Evolutionary conservation across 2,888 invertebrate species (phyloP).

Genomic region (Drosophila koepferae): DNA sequence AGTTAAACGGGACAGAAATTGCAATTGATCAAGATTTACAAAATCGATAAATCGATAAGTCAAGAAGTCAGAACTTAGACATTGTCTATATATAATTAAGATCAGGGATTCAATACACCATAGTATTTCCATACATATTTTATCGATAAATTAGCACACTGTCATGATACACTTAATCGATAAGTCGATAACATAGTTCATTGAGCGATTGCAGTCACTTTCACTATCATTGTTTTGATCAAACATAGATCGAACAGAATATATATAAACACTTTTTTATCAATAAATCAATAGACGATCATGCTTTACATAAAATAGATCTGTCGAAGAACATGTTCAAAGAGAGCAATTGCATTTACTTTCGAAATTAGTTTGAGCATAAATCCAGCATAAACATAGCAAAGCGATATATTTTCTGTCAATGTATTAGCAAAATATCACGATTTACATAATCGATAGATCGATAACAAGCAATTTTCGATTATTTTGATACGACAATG

Average conservation of each 20-base stretch:
- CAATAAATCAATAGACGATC: background rate
- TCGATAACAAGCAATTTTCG: conserved; percentile 12
- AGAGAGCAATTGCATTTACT: conserved; percentile 54
- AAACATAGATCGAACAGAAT: background rate
- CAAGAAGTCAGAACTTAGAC: conserved; percentile 40
- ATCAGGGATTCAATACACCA: conserved; percentile 3
- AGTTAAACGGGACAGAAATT: background rate
- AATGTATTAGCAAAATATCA: conserved; percentile 2
- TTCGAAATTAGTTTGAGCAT: background rate
- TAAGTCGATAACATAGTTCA: conserved; percentile 21
- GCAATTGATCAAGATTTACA: conserved; percentile 2
- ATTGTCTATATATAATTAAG: conserved; percentile 8
- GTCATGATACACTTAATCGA: background rate
- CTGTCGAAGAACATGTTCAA: conserved; percentile 32
- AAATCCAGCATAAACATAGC: background rate
- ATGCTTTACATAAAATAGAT: background rate
- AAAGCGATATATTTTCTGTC: conserved; percentile 1
- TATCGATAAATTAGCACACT: background rate
- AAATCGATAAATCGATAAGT: conserved; percentile 18
- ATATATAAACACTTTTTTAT: background rate
- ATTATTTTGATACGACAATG: conserved; percentile 6
- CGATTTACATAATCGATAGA: background rate
- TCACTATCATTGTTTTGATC: background rate
- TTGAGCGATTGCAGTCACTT: conserved; percentile 50
- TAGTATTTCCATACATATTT: background rate